Base-by-base conservation (phyloP, 35 echinoderm and acorn worm genomes). In the Apostichopus parvimensis region DNA sequence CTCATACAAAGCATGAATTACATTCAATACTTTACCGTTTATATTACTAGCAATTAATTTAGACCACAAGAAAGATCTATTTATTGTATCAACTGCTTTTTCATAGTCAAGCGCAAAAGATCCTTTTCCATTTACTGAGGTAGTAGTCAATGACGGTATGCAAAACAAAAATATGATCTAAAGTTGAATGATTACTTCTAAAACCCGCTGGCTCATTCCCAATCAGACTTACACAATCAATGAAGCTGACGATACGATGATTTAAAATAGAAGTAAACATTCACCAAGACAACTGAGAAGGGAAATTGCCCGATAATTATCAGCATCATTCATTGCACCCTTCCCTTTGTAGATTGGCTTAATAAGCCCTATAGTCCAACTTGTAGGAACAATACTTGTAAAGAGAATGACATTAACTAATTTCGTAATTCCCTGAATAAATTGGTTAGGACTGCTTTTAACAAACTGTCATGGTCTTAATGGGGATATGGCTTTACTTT, bases 1-100 rank as follows among this genome's bases (percentile, higher is more conserved):
- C 7, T 17, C 76, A 88, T 95, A 92, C 85, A 95, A 57, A 53
- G 54, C 61, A n/a, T 91, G 14, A 61, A 95, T 95, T n/a, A 93
- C 91, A 89, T 93, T 93, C 9, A 95, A 53, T 34, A 95, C 71
- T 24, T 93, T 95, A 9, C 94, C 94, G 93, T 93, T 91, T 23
- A 90, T 90, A 90, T 82, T 73, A 90, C 79, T 70, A 12, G 12
- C 73, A 9, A 93, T 90, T 9, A 95, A 84, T 79, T 95, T 90
- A 45, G 2, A 45, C 34, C 34, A 45, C 34, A 45, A 45, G 34
- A 45, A 45, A 45, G 34, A 45, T 45, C 34, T 45, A 64, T 93
- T 83, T 54, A 95, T 73, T 56, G 86, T 70, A 73, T 95, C 91
- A 90, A 95, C 92, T 28, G 94, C 85, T 87, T 95, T 95, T 83